These are phyloP conservation scores for Cyphomyrmex costatus DNA, from an alignment of 1,140 invertebrate species.

Conservation along the genomic window DNA sequence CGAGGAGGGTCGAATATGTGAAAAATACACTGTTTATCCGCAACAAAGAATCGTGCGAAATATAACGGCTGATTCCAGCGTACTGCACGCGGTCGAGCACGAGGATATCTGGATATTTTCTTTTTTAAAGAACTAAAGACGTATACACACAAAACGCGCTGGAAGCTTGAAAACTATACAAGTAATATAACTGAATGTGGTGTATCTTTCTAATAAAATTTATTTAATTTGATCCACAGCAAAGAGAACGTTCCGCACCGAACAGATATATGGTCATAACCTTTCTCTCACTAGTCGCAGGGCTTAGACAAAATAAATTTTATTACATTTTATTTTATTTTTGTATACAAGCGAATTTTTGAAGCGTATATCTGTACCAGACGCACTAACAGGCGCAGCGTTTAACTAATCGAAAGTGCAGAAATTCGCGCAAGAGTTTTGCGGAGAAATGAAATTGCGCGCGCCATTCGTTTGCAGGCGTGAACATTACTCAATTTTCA, in stretches of 20 bases:
- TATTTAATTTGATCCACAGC: conserved; percentile 2
- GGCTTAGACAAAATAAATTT: background rate
- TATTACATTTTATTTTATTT: conserved; percentile 15
- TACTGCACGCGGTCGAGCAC: conserved; percentile 16
- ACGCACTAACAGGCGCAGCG: background rate
- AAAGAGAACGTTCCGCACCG: conserved; percentile 17
- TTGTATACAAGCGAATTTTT: background rate
- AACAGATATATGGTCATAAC: background rate
- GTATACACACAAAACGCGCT: background rate
- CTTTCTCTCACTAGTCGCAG: background rate
- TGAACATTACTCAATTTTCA: conserved; percentile 63
- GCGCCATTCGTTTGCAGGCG: conserved; percentile 17
- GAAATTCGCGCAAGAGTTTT: conserved; percentile 20
- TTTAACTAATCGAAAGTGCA: conserved; percentile 36
- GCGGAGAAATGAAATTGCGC: conserved; percentile 18
- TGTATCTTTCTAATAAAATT: conserved; percentile 36
- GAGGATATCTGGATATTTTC: conserved; percentile 17
- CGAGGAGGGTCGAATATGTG: conserved; percentile 42
- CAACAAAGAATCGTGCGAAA: conserved; percentile 56
- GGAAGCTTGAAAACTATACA: background rate
- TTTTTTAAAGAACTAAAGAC: conserved; percentile 42
- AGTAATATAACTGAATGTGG: conserved; percentile 2
- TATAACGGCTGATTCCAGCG: conserved; percentile 59
- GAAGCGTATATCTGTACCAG: background rate
- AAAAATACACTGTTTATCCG: conserved; percentile 57